Evolutionary conservation across 2,113 vertebrate species (phyloP), one percentile per base, ranked within the genome.

Genomic region (Megatriorchis doriae): DNA sequence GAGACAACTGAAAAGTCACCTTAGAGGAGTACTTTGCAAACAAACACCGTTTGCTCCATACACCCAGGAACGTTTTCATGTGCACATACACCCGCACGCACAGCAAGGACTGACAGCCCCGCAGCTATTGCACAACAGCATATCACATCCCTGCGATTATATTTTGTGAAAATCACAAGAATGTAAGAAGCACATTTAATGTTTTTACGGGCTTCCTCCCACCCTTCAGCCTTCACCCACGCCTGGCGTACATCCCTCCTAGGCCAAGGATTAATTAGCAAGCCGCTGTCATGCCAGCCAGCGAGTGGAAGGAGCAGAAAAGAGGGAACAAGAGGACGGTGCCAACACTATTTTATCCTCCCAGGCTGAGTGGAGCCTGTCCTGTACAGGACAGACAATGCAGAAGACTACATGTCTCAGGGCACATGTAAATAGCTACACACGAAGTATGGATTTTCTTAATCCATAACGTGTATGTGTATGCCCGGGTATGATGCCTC

Each of bases 81-180:
- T 6, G 10, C 42, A 7, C 15, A 3, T 6, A 16, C 8, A 40
- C 31, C 11, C 9, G 2, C 1, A 9, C 1, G 7, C 62, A 9
- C 31, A 19, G n/a, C 50, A 11, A 47, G n/a, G 27, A 13, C 42
- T 27, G 4, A 4, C 6, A 1, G 56, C 59, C 34, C 32, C 2
- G 6, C 22, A 16, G 32, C 58, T 73, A 12, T 7, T 4, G 48
- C n/a, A 27, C 50, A 21, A 7, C 36, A 16, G 11, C 3, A 3
- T 2, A 36, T 26, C 63, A 13, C 40, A 25, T 7, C 66, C n/a
- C 21, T 4, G 3, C 2, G 6, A 9, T 13, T 42, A 14, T 16
- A 27, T 47, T 47, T 45, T 25, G 48, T 25, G 32, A 18, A 16
- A n/a, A 34, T 25, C 22, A 5, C 47, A 29, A 36, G 47, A 50